Evolutionary conservation across 2,113 vertebrate genomes (phyloP), one percentile per base, ranked within the genome.

Genomic region (Sphyrna mokarran): DNA sequence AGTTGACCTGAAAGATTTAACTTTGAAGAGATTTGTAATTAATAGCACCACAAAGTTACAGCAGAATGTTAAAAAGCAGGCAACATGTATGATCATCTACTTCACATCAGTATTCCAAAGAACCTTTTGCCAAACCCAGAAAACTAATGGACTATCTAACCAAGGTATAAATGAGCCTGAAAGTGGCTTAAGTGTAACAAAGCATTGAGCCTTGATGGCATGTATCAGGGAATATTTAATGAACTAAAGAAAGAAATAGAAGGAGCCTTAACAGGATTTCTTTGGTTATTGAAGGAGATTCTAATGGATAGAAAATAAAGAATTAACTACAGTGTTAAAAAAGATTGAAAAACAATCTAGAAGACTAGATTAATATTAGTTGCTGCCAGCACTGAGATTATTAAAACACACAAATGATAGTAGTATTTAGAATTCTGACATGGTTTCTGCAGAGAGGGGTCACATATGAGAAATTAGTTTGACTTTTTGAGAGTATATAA

Each of bases 381-480:
- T 69, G n/a, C 63, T 43, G 20, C 63, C 69, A 94, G 37, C 66
- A 94, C 26, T 68, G n/a, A 94, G 66, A 26, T 20, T 70, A 40
- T 26, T 94, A 43, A 11, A 94, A 93, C n/a, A 11, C 61, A 94
- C 66, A 68, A 20, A 68, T 68, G 37, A 68, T 68, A 90, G 63
- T n/a, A 40, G 22, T 40, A 95, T 72, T 95, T 33, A 72, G 69
- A 95, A 72, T 33, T 11, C n/a, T 48, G 43, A 95, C 68, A 40
- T 66, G 94, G 23, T 48, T 95, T 72, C 23, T 72, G 94, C 94
- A 70, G 22, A n/a, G 93, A 43, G 66, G 48, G 68, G 94, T 95
- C 94, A 95, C 14, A 70, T 43, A 69, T 48, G 68, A 72, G 68
- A 94, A 68, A 69, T 69, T 94, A 94, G 66, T 26, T 94, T 69